Evolutionary conservation across 2,888 invertebrate species (phyloP), one percentile per base, ranked within the genome.

Genomic region (Mactromeris polynyma): DNA sequence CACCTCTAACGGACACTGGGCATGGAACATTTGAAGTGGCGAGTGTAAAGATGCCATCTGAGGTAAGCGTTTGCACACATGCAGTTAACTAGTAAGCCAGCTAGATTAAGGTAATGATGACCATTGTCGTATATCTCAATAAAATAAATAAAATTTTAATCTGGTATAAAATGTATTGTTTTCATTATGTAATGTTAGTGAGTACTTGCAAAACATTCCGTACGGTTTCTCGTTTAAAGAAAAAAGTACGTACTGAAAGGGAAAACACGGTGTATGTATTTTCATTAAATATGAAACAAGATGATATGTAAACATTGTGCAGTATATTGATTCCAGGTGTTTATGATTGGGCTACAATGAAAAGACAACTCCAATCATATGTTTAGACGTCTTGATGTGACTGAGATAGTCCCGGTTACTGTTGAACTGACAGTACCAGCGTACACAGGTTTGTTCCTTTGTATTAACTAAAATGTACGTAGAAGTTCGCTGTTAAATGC

Each of bases 341-440:
- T 83, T 83, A 73, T 83, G 69, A 14, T 69, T 31, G 69, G 69
- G 3, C 31, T 83, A 69, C 69, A 83, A 26, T 69, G 83, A 14
- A 73, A 73, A 42, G 83, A 83, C 31, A 69, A 40, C 9, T 3
- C 69, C 11, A 54, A 54, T 11, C 36, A 83, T 33, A 19, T 31
- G n/a, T 83, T 73, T 58, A 31, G 83, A 26, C 83, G 69, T 9
- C 6, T 83, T 3, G 38, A 36, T 21, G 26, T 9, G 1, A 51
- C 11, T 2, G 31, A 11, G 31, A 83, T 83, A 1, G 69, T n/a
- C 21, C 83, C 83, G 6, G 73, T 69, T 31, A 58, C 69, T 1
- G 21, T 83, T 21, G 40, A n/a, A 14, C 31, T 83, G 4, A 14
- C 21, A 11, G 83, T 83, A 31, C 69, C 83, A 31, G 31, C 83